These are phyloP conservation scores for Pachyrhynchus sulphureomaculatus DNA, from an alignment of 1,140 invertebrate genomes.

Conservation along the genomic window DNA sequence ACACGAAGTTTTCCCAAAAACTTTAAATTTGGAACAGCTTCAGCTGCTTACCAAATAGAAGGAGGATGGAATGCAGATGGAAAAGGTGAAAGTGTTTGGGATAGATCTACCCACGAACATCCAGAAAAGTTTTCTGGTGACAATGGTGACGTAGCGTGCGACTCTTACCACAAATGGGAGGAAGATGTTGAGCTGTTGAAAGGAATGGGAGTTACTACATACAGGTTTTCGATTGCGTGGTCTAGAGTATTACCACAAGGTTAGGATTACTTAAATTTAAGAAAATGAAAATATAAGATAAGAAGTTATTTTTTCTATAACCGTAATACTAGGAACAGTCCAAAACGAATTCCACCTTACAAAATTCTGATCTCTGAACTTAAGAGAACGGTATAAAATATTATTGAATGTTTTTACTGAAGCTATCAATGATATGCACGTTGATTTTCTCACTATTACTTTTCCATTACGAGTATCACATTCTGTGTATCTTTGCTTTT, in stretches of 20 bases:
- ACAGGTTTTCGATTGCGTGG: constrained; percentile 65
- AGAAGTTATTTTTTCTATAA: no score
- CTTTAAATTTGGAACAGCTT: constrained; percentile 58
- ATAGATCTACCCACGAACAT: constrained; percentile 57
- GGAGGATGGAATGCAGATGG: constrained; percentile 59
- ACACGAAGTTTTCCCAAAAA: constrained; percentile 18
- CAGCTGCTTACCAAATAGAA: constrained; percentile 60
- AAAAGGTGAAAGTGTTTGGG: constrained; percentile 61
- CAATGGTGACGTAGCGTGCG: constrained; percentile 60
- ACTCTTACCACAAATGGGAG: constrained; percentile 61
- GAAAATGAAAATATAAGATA: not conserved
- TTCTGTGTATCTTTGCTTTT: no score
- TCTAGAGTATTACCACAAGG: constrained; percentile 46
- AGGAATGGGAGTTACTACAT: constrained; percentile 53
- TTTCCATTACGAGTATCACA: no score
- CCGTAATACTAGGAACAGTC: no score
- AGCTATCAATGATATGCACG: no score
- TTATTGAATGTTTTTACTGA: no score
- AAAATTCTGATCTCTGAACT: no score
- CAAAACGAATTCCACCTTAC: no score
- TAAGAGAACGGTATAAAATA: no score
- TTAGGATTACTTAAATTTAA: not conserved
- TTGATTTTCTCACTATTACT: no score
- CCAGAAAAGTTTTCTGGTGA: constrained; percentile 43
- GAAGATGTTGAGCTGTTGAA: constrained; percentile 57